Conservation (phyloP, 37 sponge, comb jelly and placozoan species). For the Diacarnus erythraeanus region DNA sequence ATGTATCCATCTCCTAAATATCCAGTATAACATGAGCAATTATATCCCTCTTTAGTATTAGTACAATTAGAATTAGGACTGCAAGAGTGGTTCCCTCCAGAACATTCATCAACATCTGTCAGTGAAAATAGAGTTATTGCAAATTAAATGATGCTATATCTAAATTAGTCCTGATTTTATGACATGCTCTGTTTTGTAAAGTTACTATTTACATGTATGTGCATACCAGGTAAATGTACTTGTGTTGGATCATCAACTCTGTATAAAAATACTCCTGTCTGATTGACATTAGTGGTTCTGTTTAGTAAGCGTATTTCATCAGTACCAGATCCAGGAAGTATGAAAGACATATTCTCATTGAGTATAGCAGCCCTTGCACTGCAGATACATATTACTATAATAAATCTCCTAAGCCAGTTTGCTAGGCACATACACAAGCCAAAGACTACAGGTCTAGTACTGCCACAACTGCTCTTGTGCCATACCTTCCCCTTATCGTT, state of each 20-base stretch:
- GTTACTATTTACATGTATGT: too few relatives aligned
- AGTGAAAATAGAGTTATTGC: neutral
- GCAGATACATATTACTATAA: neutral
- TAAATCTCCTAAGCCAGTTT: neutral
- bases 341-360: neutral
- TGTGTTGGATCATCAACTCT: neutral
- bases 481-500: too few relatives aligned
- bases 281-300: neutral
- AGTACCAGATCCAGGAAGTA: neutral
- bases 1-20: constrained; percentile 31
- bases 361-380: neutral
- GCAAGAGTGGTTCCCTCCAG: neutral
- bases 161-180: too few relatives aligned
- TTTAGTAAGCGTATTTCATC: neutral
- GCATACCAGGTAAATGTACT: neutral
- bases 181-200: too few relatives aligned
- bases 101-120: constrained; percentile 21
- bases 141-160: neutral
- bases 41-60: constrained; percentile 21
- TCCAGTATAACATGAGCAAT: constrained; percentile 24
- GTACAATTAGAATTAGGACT: constrained; percentile 4
- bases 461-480: too few relatives aligned
- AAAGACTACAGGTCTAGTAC: neutral
- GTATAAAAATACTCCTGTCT: constrained; percentile 8
- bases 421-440: neutral